Evolutionary conservation across 2,888 invertebrate genomes (phyloP).

Genomic region (Eupithecia vulgata): DNA sequence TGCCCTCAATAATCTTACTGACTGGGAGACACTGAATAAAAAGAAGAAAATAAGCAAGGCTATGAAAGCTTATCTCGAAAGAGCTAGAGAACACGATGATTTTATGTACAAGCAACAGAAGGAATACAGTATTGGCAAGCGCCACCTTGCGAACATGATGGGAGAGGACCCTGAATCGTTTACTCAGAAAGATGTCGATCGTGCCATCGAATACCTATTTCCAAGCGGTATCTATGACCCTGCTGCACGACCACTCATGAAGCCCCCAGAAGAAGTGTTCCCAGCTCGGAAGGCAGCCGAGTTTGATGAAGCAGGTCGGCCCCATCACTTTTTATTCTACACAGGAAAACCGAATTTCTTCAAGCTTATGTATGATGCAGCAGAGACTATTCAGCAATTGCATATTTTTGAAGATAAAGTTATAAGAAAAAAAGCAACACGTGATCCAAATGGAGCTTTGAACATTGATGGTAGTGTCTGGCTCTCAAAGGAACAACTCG

Average conservation of each 20-base stretch:
- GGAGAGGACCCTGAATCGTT: constrained; percentile 95
- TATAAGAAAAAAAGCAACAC: constrained; percentile 84
- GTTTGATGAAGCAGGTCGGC: constrained; percentile 95
- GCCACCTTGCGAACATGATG: constrained; percentile 99
- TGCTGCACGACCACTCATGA: constrained; percentile 94
- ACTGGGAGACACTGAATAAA: constrained; percentile 75
- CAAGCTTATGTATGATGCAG: constrained; percentile 90
- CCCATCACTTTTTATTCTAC: constrained; percentile 96
- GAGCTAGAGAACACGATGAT: constrained; percentile 91
- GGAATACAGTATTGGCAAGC: constrained; percentile 95
- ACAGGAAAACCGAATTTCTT: constrained; percentile 95
- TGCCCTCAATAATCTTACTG: constrained; percentile 62
- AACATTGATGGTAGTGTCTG: constrained; percentile 75
- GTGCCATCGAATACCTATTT: constrained; percentile 96
- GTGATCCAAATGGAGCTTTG: constrained; percentile 85
- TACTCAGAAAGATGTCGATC: constrained; percentile 93
- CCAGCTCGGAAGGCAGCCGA: constrained; percentile 93
- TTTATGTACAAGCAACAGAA: constrained; percentile 91
- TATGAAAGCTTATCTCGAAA: constrained; percentile 94
- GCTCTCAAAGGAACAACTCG: constrained; percentile 87
- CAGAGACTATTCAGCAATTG: constrained; percentile 86
- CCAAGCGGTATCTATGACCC: constrained; percentile 96
- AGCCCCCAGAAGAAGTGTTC: constrained; percentile 94
- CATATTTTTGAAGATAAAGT: constrained; percentile 89
- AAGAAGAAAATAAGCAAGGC: constrained; percentile 91